These are phyloP conservation scores for Cnemophilus loriae DNA, from an alignment of 2,113 vertebrate species.

Conservation along the genomic window DNA sequence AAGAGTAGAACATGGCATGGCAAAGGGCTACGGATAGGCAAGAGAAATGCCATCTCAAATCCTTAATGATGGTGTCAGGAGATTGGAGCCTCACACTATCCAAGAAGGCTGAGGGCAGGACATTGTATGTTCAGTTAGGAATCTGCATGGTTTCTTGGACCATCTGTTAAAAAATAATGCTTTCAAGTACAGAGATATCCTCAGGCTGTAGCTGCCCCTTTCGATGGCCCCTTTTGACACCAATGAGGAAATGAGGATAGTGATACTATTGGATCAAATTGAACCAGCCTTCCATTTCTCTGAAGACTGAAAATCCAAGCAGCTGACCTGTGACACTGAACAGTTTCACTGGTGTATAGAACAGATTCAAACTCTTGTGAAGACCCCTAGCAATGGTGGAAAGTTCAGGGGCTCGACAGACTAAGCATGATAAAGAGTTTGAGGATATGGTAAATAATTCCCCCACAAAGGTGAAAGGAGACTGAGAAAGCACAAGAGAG, in stretches of 20 bases:
- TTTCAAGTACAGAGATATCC: background rate
- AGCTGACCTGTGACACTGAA: background rate
- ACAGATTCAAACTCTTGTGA: background rate
- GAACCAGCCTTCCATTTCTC: background rate
- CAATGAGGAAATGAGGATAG: background rate
- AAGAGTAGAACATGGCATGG: background rate
- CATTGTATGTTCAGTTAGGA: background rate
- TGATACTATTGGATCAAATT: background rate
- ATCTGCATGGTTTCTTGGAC: background rate
- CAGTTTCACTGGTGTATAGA: background rate
- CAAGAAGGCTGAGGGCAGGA: background rate
- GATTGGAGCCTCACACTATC: background rate
- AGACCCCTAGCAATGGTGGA: background rate
- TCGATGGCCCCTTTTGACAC: background rate
- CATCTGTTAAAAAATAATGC: background rate
- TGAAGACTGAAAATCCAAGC: background rate
- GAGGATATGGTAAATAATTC: background rate
- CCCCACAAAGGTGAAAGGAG: background rate
- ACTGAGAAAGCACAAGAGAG: background rate
- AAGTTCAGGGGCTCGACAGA: background rate
- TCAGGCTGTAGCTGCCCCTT: background rate
- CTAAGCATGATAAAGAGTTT: rapidly evolving
- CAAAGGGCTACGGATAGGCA: background rate
- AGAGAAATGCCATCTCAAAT: background rate
- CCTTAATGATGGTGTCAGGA: background rate